Evolutionary conservation across 2,113 vertebrate genomes (phyloP).

Genomic region (Prolemur simus): DNA sequence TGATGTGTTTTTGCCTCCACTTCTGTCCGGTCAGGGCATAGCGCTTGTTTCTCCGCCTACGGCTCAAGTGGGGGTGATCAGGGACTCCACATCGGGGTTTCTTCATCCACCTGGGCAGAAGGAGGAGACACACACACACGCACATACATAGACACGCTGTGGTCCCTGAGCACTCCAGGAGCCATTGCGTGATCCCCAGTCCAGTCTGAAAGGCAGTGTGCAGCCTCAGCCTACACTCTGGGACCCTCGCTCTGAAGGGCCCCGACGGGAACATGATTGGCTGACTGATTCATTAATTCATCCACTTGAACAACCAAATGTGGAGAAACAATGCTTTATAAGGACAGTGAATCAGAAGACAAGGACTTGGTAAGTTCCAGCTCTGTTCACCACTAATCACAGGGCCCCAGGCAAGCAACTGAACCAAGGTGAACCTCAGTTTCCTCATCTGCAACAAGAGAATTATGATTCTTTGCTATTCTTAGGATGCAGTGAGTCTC

Average conservation of each 20-base stretch:
- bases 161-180: neutral
- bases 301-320: neutral
- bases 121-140: neutral
- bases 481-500: neutral
- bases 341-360: neutral
- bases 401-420: neutral
- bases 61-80: slow-evolving; percentile 93
- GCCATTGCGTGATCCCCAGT: neutral
- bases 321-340: neutral
- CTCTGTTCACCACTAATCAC: neutral
- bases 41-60: slow-evolving; percentile 93
- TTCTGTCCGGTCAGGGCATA: slow-evolving; percentile 98
- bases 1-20: slow-evolving; percentile 97
- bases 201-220: neutral
- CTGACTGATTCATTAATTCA: neutral
- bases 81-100: slow-evolving; percentile 97
- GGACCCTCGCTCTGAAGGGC: neutral
- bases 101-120: slow-evolving; percentile 93
- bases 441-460: neutral
- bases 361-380: neutral
- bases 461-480: neutral
- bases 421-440: neutral
- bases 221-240: neutral
- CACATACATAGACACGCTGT: neutral
- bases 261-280: neutral